Conservation (phyloP, 2,113 vertebrate genomes). For the Phainopepla nitens region DNA sequence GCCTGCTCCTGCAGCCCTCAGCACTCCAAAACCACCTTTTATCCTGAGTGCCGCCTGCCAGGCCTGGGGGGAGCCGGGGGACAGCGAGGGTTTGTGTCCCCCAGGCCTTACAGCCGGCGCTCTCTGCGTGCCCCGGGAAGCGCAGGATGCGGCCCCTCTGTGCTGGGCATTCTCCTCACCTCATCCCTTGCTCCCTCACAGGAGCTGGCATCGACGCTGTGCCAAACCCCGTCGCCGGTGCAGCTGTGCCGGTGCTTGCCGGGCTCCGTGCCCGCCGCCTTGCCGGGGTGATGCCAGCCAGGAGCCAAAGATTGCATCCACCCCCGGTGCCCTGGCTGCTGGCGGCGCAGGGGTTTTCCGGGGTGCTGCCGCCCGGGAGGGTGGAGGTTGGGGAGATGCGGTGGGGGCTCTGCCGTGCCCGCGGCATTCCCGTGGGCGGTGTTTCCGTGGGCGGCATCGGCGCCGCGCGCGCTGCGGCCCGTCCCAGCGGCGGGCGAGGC, state of each 20-base stretch:
- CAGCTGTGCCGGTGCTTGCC: neutral
- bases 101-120: neutral
- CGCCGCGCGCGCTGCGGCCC: accelerated
- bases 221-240: neutral
- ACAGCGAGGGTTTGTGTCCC: neutral
- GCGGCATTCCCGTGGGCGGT: neutral
- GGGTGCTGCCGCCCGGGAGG: neutral
- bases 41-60: neutral
- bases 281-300: neutral
- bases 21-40: neutral
- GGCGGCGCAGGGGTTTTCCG: neutral
- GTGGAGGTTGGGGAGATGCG: neutral
- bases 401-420: neutral
- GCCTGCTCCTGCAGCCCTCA: neutral
- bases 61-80: accelerated
- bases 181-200: accelerated
- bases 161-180: neutral
- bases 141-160: accelerated
- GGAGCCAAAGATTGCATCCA: neutral
- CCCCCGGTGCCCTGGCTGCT: neutral
- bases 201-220: neutral
- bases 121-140: neutral
- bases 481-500: neutral
- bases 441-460: neutral
- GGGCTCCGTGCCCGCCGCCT: neutral